Evolutionary conservation across 2,797 vertebrate genomes (phyloP).

Genomic region (Epinephelus coioides): DNA sequence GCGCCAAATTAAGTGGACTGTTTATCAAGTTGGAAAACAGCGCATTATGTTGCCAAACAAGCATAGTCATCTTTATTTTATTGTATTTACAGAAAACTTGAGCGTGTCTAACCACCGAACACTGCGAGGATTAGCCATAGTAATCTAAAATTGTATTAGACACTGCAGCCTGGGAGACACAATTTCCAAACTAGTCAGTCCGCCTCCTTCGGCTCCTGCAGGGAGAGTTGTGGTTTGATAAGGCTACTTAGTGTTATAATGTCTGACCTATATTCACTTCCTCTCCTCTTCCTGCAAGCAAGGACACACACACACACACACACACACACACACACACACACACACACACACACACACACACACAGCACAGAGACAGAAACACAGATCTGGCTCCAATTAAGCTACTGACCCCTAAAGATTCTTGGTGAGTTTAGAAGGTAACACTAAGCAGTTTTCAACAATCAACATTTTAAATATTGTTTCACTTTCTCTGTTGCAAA

Average conservation of each 20-base stretch:
- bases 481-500: background rate
- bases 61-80: background rate
- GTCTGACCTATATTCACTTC: slow-evolving; percentile 78
- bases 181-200: slow-evolving; percentile 13
- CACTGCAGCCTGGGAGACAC: slow-evolving; percentile 7
- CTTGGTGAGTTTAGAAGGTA: background rate
- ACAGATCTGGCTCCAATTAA: slow-evolving; percentile 56
- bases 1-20: slow-evolving; percentile 10
- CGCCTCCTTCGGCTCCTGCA: slow-evolving; percentile 12
- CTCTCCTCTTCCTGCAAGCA: slow-evolving; percentile 36
- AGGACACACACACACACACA: slow-evolving; percentile 10
- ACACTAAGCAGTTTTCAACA: background rate
- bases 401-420: slow-evolving; percentile 9
- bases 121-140: background rate
- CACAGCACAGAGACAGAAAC: background rate
- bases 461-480: background rate
- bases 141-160: background rate
- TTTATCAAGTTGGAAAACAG: slow-evolving; percentile 22
- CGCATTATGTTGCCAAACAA: background rate
- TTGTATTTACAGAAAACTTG: background rate
- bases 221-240: slow-evolving; percentile 51
- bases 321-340: background rate
- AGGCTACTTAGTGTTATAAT: slow-evolving; percentile 50
- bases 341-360: slow-evolving; percentile 1
- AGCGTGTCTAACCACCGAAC: background rate